phyloP scores from a whole-genome alignment of 2,888 invertebrate genomes.

The Blastobasis lacticolella region DNA sequence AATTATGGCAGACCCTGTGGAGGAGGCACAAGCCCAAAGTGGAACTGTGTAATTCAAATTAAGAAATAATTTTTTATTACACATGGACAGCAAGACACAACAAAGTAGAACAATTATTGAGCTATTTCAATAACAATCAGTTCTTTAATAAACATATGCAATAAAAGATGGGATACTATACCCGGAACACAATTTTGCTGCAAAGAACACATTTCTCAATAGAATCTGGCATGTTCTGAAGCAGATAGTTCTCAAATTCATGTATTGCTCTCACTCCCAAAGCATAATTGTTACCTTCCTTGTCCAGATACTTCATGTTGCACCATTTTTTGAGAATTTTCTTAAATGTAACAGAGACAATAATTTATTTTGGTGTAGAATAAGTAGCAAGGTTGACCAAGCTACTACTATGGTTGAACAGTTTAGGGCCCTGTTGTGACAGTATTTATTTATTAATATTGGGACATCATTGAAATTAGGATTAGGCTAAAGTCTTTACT shows the following conservation, averaged over 20 bases:
- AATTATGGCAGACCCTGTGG: too few species aligned
- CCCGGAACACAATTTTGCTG: conserved; percentile 59
- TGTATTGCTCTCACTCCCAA: conserved; percentile 57
- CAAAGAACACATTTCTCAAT: conserved; percentile 58
- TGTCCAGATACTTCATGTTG: conserved; percentile 52
- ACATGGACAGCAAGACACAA: neutral
- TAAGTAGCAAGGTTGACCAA: too few species aligned
- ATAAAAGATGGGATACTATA: conserved; percentile 24
- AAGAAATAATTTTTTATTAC: too few species aligned
- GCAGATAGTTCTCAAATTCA: conserved; percentile 61
- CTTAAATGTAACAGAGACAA: conserved; percentile 32
- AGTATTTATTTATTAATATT: too few species aligned
- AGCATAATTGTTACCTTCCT: conserved; percentile 47
- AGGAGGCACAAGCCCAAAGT: too few species aligned
- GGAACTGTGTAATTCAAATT: too few species aligned
- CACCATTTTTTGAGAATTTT: conserved; percentile 56
- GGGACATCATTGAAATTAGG: too few species aligned
- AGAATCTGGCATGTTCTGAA: conserved; percentile 52
- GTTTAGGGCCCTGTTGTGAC: too few species aligned
- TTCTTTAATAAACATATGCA: neutral
- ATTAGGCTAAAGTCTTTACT: too few species aligned
- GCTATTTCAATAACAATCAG: neutral
- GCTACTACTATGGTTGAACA: too few species aligned
- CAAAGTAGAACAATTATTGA: neutral
- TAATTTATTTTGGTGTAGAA: too few species aligned